Conservation (phyloP, 1,140 invertebrate species). For the Magallana gigas region DNA sequence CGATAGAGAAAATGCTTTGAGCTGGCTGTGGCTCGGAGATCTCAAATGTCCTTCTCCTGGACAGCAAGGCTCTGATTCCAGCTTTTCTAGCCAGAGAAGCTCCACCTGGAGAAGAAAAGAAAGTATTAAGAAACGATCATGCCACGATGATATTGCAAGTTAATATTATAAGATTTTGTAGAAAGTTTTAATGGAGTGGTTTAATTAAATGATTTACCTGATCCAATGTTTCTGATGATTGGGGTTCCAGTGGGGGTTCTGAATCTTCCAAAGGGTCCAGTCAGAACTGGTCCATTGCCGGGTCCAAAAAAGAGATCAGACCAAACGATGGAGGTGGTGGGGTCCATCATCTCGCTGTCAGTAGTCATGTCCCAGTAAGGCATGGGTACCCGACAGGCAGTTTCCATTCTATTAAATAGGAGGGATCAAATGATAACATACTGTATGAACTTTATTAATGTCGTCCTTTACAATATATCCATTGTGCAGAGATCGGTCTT, state of each 20-base stretch:
- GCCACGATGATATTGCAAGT: not conserved
- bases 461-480: too few species aligned
- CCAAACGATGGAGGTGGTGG: slow-evolving; percentile 75
- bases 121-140: not conserved
- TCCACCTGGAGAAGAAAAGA: not conserved
- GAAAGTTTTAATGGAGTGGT: not conserved
- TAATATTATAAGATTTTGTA: not conserved
- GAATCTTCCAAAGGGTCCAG: slow-evolving; percentile 74
- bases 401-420: slow-evolving; percentile 61
- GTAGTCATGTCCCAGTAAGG: slow-evolving; percentile 78
- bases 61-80: slow-evolving; percentile 8
- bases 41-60: slow-evolving; percentile 20
- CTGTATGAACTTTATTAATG: too few species aligned
- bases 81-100: slow-evolving; percentile 23
- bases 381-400: slow-evolving; percentile 67
- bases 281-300: slow-evolving; percentile 75
- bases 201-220: slow-evolving; percentile 6
- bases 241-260: slow-evolving; percentile 54
- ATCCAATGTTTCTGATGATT: slow-evolving; percentile 57
- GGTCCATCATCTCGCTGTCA: slow-evolving; percentile 72
- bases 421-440: not conserved
- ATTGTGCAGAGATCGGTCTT: too few species aligned
- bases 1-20: slow-evolving; percentile 8
- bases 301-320: slow-evolving; percentile 75
- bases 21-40: slow-evolving; percentile 39